Evolutionary conservation across 1,140 invertebrate species (phyloP).

Genomic region (Chymomyza costata): DNA sequence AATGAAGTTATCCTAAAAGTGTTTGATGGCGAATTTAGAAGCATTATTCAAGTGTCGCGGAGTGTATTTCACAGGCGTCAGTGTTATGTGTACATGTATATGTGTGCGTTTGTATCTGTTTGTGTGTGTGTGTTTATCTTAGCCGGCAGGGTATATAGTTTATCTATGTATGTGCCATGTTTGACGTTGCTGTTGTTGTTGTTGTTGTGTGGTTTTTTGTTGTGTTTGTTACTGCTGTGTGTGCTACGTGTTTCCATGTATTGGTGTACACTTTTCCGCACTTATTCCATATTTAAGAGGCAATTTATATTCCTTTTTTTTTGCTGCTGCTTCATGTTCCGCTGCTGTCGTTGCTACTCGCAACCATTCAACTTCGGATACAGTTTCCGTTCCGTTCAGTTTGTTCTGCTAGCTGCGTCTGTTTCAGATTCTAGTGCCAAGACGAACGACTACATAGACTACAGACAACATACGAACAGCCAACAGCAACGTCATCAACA

Average conservation of each 20-base stretch:
- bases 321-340: constrained; percentile 19
- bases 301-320: constrained; percentile 75
- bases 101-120: neutral
- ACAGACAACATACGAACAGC: too few species aligned
- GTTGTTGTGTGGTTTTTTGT: constrained; percentile 8
- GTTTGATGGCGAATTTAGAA: too few species aligned
- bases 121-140: constrained; percentile 55
- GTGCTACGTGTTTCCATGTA: constrained; percentile 27
- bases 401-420: constrained; percentile 2
- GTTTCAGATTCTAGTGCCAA: constrained; percentile 40
- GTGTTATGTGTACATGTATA: constrained; percentile 5
- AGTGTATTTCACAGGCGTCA: neutral
- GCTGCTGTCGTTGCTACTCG: constrained; percentile 1
- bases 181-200: constrained; percentile 21
- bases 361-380: constrained; percentile 49
- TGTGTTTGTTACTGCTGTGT: constrained; percentile 16
- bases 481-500: too few species aligned
- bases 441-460: constrained; percentile 4
- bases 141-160: constrained; percentile 63
- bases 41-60: too few species aligned
- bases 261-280: constrained; percentile 58
- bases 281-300: constrained; percentile 75
- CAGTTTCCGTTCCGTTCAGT: constrained; percentile 28
- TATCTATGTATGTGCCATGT: constrained; percentile 70
- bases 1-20: too few species aligned